phyloP scores from a whole-genome alignment of 2,888 invertebrate species.

The Epirrhoe alternata region DNA sequence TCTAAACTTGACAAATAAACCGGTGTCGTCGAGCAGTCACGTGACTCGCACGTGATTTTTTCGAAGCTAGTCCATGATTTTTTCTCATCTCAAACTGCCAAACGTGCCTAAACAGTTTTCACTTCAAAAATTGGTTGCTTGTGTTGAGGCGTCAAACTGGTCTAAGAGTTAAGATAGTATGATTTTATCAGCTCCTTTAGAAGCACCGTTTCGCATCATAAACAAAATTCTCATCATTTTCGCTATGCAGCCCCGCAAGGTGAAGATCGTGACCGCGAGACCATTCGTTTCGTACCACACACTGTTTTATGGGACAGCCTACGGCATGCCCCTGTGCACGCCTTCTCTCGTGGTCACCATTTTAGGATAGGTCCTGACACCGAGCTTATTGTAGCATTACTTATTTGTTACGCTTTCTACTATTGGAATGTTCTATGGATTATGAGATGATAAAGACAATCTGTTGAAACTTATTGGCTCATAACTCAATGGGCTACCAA shows the following conservation, averaged over 20 bases:
- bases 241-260: constrained; percentile 41
- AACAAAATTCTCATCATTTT: constrained; percentile 33
- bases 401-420: constrained; percentile 48
- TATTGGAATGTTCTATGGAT: constrained; percentile 18
- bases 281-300: constrained; percentile 51
- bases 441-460: not conserved
- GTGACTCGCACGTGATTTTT: too few species aligned
- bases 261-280: constrained; percentile 53
- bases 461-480: not conserved
- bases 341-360: constrained; percentile 62
- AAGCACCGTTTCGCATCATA: constrained; percentile 22
- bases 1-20: too few species aligned
- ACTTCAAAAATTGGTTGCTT: too few species aligned
- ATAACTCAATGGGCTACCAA: not conserved
- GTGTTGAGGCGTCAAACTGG: too few species aligned
- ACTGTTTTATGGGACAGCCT: constrained; percentile 60
- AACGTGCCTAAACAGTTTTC: too few species aligned
- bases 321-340: constrained; percentile 61
- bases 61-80: too few species aligned
- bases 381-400: constrained; percentile 46
- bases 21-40: too few species aligned
- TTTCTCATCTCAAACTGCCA: too few species aligned
- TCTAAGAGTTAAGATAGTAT: too few species aligned
- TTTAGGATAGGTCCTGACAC: constrained; percentile 64
- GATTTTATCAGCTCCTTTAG: not conserved